Percentiles rank a stretch among this genome's conserved stretches.
These are phyloP conservation scores for Xestia rhomboidea DNA, from an alignment of 2,888 invertebrate species.

Conservation along the genomic window DNA sequence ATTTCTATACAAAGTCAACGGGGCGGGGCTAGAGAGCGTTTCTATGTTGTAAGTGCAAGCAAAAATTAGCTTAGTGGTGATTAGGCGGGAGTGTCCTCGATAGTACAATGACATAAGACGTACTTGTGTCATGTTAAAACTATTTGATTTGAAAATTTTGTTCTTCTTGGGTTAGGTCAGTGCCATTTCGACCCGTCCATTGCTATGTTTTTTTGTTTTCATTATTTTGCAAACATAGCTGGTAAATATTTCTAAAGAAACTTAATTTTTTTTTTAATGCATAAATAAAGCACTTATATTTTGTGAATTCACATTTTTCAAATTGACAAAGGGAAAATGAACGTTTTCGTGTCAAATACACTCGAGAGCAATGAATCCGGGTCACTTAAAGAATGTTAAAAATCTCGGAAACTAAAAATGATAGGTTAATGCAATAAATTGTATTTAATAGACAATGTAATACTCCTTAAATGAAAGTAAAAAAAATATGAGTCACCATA, in stretches of 20 bases:
- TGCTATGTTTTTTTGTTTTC: not conserved
- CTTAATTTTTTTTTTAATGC: not conserved
- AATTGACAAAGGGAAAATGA: constrained; percentile 6
- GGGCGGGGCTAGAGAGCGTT: no score
- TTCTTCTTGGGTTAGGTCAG: not conserved
- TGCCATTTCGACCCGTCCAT: not conserved
- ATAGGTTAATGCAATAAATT: no score
- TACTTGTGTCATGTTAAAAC: not conserved
- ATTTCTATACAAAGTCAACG: no score
- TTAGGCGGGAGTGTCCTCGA: no score
- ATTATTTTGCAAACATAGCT: not conserved
- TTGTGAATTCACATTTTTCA: constrained; percentile 9
- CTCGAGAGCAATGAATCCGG: no score
- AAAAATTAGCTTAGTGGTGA: no score
- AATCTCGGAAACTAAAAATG: no score
- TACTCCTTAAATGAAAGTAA: no score
- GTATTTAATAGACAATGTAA: no score
- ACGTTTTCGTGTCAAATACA: not conserved
- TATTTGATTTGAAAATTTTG: not conserved
- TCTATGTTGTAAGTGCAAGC: no score
- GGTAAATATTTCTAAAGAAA: not conserved
- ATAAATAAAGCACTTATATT: not conserved
- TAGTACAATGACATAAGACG: not conserved
- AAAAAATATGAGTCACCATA: no score
- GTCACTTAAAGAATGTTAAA: no score